Evolutionary conservation across 1,140 invertebrate species (phyloP).

Genomic region (Yoshiicerus persimilis): DNA sequence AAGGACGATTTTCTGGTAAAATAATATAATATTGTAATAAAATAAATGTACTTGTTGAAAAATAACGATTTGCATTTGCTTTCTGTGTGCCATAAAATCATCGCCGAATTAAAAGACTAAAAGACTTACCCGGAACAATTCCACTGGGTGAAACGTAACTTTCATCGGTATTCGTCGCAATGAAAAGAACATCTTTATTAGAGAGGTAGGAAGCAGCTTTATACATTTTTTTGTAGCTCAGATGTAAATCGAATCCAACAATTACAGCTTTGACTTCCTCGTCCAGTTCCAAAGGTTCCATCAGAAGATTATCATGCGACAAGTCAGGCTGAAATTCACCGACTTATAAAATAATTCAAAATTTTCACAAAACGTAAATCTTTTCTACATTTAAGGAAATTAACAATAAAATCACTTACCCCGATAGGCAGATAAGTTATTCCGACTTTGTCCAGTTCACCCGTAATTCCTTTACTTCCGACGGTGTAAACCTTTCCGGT

Average conservation of each 20-base stretch:
- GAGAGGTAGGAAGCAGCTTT: conserved; percentile 78
- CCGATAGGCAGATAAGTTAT: conserved; percentile 77
- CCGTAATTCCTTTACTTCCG: too few relatives aligned
- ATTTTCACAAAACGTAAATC: not conserved
- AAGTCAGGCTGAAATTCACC: too few relatives aligned
- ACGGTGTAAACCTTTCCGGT: too few relatives aligned
- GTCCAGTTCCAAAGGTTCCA: conserved; percentile 59
- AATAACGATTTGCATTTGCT: too few relatives aligned
- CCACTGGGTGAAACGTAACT: conserved; percentile 62
- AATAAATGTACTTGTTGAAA: too few relatives aligned
- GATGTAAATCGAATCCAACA: too few relatives aligned
- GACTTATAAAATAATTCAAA: not conserved
- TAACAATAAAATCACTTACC: conserved; percentile 58
- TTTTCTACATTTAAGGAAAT: not conserved
- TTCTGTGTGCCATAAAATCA: too few relatives aligned
- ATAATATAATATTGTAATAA: too few relatives aligned
- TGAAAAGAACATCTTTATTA: conserved; percentile 74
- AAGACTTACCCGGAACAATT: conserved; percentile 27
- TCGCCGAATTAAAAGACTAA: conserved; percentile 15
- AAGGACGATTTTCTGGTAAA: too few relatives aligned
- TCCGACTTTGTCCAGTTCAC: too few relatives aligned
- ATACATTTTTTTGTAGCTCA: too few relatives aligned
- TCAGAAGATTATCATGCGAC: conserved; percentile 35
- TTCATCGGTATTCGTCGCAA: conserved; percentile 93
- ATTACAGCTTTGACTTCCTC: conserved; percentile 85